Conservation (phyloP, 2,113 vertebrate genomes). For the Notechis scutatus region DNA sequence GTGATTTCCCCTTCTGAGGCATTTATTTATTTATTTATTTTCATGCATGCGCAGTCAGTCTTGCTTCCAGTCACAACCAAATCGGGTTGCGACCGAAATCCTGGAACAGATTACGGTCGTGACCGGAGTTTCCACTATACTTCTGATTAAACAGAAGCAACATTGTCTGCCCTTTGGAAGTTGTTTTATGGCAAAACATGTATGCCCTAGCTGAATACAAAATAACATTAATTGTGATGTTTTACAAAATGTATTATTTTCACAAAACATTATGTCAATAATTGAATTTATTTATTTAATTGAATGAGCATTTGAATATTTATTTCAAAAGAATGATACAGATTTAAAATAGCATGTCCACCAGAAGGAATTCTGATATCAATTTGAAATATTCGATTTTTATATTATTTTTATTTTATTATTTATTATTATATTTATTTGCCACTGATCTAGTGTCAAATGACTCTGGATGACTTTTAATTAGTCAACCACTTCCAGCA, state of each 20-base stretch:
- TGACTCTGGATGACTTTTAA: too few species aligned
- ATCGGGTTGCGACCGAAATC: too few species aligned
- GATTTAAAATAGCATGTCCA: neutral
- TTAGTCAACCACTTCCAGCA: too few species aligned
- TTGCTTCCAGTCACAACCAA: too few species aligned
- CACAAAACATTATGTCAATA: neutral
- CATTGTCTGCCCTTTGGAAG: constrained; percentile 8
- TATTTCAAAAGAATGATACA: neutral
- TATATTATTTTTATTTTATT: neutral
- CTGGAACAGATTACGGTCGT: too few species aligned
- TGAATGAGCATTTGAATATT: neutral
- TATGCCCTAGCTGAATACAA: neutral
- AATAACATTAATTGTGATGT: neutral
- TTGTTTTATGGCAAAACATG: constrained; percentile 15
- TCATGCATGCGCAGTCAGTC: too few species aligned
- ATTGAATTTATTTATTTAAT: neutral
- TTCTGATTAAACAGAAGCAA: constrained; percentile 12
- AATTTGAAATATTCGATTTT: neutral
- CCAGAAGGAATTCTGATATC: neutral
- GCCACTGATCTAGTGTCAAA: too few species aligned
- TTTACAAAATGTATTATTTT: neutral
- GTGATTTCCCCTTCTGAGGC: too few species aligned
- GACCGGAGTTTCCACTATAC: neutral
- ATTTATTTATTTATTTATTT: too few species aligned
- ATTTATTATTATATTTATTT: too few species aligned